Conservation (phyloP, 1,140 invertebrate species). For the Latrodectus geometricus region DNA sequence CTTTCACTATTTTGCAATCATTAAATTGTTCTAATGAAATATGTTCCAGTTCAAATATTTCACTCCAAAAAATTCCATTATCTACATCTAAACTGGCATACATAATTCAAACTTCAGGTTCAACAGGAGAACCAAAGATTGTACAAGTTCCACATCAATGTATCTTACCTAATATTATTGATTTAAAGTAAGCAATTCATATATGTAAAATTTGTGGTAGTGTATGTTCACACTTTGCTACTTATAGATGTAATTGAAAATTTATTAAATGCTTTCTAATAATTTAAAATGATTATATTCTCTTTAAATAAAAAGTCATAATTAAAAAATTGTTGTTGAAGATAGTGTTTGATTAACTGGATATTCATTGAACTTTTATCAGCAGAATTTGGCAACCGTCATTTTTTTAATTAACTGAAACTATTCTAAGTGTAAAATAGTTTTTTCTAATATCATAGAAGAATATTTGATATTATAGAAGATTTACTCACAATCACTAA, state of each 20-base stretch:
- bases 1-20: constrained; percentile 21
- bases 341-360: too few species aligned
- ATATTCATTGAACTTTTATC: too few species aligned
- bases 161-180: constrained; percentile 58
- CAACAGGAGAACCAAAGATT: constrained; percentile 57
- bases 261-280: background rate
- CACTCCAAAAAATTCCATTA: background rate
- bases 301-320: too few species aligned
- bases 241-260: background rate
- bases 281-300: too few species aligned
- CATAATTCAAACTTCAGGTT: constrained; percentile 54
- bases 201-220: background rate
- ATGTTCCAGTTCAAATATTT: background rate
- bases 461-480: too few species aligned
- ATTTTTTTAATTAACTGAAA: too few species aligned
- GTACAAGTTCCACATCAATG: constrained; percentile 53
- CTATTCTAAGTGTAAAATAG: too few species aligned
- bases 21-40: background rate
- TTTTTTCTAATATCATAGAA: too few species aligned
- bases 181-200: constrained; percentile 40
- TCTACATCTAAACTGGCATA: constrained; percentile 28
- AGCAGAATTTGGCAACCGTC: too few species aligned
- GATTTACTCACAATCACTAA: too few species aligned
- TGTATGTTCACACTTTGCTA: background rate
- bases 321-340: too few species aligned